Percentiles rank a stretch among this genome's conserved stretches.
These are phyloP conservation scores for Heterochromis multidens DNA, from an alignment of 2,113 vertebrate species.

Conservation along the genomic window DNA sequence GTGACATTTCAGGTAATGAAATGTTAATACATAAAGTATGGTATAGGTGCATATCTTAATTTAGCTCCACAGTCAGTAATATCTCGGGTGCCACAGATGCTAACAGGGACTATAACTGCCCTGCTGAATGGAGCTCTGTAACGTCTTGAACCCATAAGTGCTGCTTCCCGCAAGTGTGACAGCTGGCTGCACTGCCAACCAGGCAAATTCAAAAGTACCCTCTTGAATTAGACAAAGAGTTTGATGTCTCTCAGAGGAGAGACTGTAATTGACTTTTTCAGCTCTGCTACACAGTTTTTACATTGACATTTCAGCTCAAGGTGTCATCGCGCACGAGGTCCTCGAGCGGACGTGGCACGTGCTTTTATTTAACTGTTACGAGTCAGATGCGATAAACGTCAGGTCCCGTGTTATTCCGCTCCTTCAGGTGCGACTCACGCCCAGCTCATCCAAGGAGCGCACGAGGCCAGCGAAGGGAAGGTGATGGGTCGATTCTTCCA, in stretches of 20 bases:
- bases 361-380: not conserved
- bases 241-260: constrained; percentile 35
- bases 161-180: constrained; percentile 1
- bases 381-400: not conserved
- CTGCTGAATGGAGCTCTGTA: not conserved
- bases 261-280: constrained; percentile 22
- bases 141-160: constrained; percentile 5
- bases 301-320: constrained; percentile 3
- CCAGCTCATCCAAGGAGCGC: constrained; percentile 73
- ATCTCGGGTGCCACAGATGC: constrained; percentile 17
- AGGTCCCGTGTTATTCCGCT: not conserved
- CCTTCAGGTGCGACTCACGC: constrained; percentile 72
- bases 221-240: constrained; percentile 43
- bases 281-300: not conserved
- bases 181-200: constrained; percentile 37
- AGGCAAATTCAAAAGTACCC: constrained; percentile 11
- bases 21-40: constrained; percentile 3
- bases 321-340: not conserved
- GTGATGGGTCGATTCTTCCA: constrained; percentile 72
- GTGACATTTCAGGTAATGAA: constrained; percentile 5
- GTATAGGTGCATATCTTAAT: not conserved
- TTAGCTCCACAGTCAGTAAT: not conserved
- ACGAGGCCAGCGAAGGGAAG: constrained; percentile 60
- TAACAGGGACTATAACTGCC: not conserved
- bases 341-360: not conserved